phyloP scores from a whole-genome alignment of 1,140 invertebrate genomes.

The Dinoponera quadriceps region DNA sequence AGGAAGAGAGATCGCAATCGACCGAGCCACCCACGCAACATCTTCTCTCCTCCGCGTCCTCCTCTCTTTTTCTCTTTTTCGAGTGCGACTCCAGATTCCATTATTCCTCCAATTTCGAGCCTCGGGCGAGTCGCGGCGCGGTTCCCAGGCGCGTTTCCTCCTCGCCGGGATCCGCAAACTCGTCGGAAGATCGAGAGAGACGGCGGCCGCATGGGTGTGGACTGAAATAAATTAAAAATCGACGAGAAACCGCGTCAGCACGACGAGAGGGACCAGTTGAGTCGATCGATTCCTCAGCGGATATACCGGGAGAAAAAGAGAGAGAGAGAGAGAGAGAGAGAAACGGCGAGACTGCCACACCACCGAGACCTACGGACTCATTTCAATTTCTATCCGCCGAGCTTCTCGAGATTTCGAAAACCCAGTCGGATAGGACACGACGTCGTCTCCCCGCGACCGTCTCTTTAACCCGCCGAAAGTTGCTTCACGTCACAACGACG shows the following conservation, averaged over 20 bases:
- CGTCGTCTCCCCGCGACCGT: not conserved
- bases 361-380: too few relatives aligned
- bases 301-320: not conserved
- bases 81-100: slow-evolving; percentile 11
- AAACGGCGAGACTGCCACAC: too few relatives aligned
- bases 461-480: too few relatives aligned
- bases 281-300: not conserved
- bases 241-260: slow-evolving; percentile 21
- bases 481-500: too few relatives aligned
- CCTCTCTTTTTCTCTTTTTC: too few relatives aligned
- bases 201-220: not conserved
- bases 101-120: slow-evolving; percentile 32
- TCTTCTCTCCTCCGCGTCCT: not conserved
- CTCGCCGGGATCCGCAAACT: slow-evolving; percentile 33
- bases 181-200: slow-evolving; percentile 31
- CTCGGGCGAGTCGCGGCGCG: slow-evolving; percentile 22
- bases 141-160: slow-evolving; percentile 36
- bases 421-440: not conserved
- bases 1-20: not conserved
- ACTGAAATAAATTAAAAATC: slow-evolving; percentile 67
- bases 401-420: not conserved
- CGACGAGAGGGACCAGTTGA: not conserved
- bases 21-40: not conserved
- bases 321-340: too few relatives aligned
- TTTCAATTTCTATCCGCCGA: not conserved